phyloP scores from a whole-genome alignment of 2,797 vertebrate species.

The Anniella stebbinsi region DNA sequence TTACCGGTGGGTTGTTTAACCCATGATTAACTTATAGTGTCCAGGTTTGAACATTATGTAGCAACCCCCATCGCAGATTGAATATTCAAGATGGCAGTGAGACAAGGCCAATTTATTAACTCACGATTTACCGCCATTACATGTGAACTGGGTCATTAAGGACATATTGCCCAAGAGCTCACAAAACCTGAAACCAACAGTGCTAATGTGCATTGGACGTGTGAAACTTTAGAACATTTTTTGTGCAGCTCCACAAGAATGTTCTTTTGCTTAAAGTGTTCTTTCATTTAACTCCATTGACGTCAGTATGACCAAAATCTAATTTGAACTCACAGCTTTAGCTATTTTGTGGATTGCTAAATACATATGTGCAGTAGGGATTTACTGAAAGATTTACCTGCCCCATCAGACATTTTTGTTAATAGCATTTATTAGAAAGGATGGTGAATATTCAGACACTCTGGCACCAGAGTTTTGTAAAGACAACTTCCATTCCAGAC shows the following conservation, averaged over 20 bases:
- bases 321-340: not conserved
- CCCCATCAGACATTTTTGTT: not conserved
- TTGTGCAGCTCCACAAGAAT: not conserved
- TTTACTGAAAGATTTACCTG: slow-evolving; percentile 4
- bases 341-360: not conserved
- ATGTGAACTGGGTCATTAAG: too few relatives aligned
- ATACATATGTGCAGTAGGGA: not conserved
- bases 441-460: not conserved
- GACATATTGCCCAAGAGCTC: too few relatives aligned
- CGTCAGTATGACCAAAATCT: not conserved
- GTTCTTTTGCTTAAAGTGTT: not conserved
- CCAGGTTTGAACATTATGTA: too few relatives aligned
- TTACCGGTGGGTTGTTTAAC: too few relatives aligned
- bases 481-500: not conserved
- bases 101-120: too few relatives aligned
- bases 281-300: slow-evolving; percentile 4
- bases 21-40: too few relatives aligned
- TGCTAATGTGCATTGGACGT: not conserved
- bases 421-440: not conserved
- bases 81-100: too few relatives aligned
- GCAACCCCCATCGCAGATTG: too few relatives aligned
- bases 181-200: too few relatives aligned
- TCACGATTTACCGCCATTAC: too few relatives aligned
- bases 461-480: slow-evolving; percentile 21
- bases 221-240: not conserved